phyloP scores from a whole-genome alignment of 2,797 vertebrate species.

The Sphaeramia orbicularis region DNA sequence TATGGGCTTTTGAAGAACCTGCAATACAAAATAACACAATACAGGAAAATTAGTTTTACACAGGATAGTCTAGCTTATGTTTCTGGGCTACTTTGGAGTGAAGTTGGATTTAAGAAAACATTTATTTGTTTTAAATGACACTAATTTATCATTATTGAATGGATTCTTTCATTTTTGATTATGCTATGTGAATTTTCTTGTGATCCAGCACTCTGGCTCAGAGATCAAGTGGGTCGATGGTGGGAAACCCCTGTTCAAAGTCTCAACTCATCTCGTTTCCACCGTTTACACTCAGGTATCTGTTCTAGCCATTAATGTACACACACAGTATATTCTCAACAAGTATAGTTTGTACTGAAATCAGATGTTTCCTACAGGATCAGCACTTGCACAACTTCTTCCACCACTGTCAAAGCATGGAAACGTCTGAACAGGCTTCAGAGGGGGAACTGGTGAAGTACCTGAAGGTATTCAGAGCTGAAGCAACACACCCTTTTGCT shows the following conservation, averaged over 20 bases:
- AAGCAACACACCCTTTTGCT: conserved; percentile 4
- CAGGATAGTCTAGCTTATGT: too few species aligned
- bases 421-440: conserved; percentile 88
- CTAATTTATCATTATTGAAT: too few species aligned
- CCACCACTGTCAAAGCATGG: conserved; percentile 93
- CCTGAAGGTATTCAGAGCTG: conserved; percentile 89
- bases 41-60: too few species aligned
- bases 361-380: conserved; percentile 83
- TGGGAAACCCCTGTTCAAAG: conserved; percentile 92
- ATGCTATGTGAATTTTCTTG: too few species aligned
- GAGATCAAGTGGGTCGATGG: conserved; percentile 98
- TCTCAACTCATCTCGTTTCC: conserved; percentile 95
- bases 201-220: conserved; percentile 88
- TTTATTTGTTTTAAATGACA: too few species aligned
- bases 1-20: too few species aligned
- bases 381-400: conserved; percentile 99
- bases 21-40: too few species aligned
- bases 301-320: background rate
- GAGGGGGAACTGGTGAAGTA: conserved; percentile 96
- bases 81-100: too few species aligned
- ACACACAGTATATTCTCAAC: background rate
- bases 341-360: background rate
- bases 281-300: conserved; percentile 96
- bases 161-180: too few species aligned
- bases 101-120: too few species aligned